Base-by-base conservation (phyloP, 2,888 invertebrate species). In the Tyria jacobaeae region DNA sequence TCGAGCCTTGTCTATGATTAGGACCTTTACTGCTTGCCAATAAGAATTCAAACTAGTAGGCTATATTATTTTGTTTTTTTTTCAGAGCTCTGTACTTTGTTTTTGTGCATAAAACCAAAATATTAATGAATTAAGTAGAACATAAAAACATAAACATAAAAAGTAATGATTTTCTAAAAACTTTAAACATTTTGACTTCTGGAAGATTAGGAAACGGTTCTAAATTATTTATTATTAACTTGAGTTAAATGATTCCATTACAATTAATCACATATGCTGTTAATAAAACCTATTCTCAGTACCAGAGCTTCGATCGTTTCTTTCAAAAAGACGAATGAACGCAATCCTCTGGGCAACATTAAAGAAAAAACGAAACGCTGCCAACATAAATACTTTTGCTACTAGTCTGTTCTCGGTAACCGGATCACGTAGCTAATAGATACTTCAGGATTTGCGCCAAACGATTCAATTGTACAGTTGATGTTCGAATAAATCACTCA, bases 401-500 rank as follows among this genome's bases (percentile, higher is more conserved):
- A 72, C 71, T 71, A 66, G 63, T 60, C 64, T 57, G 66, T 62
- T 55, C 72, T 76, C 74, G 56, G 79, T 81, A 86, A 73, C 52
- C 85, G 57, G 62, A 70, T 73, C 89, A 89, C 89, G 89, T 88
- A 81, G 62, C 78, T 85, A 88, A 88, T 89, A 89, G 89, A 86
- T 87, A 87, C 88, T 88, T 87, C 83, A 77, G 78, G 71, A 76
- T 86, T 86, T 82, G 84, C 78, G 76, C 75, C 71, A 78, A 85
- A 80, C 86, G 87, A 86, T 89, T 88, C 88, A 87, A 88, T 89
- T 89, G 87, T 82, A 68, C 71, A 80, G 76, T 80, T 85, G 87
- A 89, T 87, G 86, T 79, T 78, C 70, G 71, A 83, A 87, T 89
- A 89, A 89, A 89, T 89, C 89, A 89, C 83, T 84, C 62, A 57